Base-by-base conservation (phyloP, 1,140 invertebrate species). In the Drosophila pectinifera region DNA sequence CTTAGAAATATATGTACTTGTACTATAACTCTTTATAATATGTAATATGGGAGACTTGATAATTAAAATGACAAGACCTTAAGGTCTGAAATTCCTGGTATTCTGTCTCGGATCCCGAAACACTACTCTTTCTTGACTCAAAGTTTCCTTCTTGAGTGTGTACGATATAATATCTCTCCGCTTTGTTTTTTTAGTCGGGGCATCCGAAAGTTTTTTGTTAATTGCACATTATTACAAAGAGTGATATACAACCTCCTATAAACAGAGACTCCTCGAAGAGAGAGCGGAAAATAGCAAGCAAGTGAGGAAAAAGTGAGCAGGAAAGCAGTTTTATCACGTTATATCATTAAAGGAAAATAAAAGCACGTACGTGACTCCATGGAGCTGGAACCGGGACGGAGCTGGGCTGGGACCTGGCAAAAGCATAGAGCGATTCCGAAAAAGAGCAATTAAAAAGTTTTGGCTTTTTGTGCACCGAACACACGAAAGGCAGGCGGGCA, bases 311-410 rank as follows among this genome's bases (percentile, higher is more conserved):
- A 69, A 53, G n/a, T 41, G 42, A 69, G 34, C 26, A 4, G 13
- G 49, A 46, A 56, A 45, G 55, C 68, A 57, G 68, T 72, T 72
- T 70, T 53, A 83, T 83, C 80, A 83, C 80, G 80, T 83, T 84
- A 80, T 84, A 72, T 83, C 80, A 83, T 83, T 83, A 84, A 74
- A 77, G 64, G 45, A 58, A 82, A 85, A 85, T 84, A 77, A 81
- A 84, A 67, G 81, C 81, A 80, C 73, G 77, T 84, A 84, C 81
- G 77, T 84, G 81, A 85, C 77, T 79, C 72, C 57, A 45, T 72
- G 49, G 72, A 72, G 53, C 64, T 61, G 63, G 28, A 62, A 63
- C 51, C 54, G 42, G 54, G 51, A 51, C 69, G 57, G 62, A 51
- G 48, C 48, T 20, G 34, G 4, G 34, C 43, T 57, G 43, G 58